Base-by-base conservation (phyloP, 2,113 vertebrate genomes). In the Cyrtonyx montezumae region DNA sequence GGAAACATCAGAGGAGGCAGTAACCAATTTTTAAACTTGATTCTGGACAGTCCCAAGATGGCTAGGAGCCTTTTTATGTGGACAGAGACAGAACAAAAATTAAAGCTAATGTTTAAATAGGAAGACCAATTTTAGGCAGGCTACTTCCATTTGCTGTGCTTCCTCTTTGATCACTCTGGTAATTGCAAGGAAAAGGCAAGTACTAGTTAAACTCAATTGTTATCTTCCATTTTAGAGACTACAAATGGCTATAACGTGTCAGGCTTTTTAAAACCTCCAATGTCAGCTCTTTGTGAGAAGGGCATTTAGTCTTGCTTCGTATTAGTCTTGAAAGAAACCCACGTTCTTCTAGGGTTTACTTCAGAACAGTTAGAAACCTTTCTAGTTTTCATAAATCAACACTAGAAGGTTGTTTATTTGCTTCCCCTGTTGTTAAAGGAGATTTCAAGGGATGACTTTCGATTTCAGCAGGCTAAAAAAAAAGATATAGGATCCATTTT, bases 131-230 rank as follows among this genome's bases (percentile, higher is more conserved):
- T 93, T 71, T 51, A 46, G 17, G 53, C 49, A 68, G 63, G 58
- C 77, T 89, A 49, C 51, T 84, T 79, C 32, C 37, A 42, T 78
- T 89, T 93, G 48, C 49, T 53, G 30, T 45, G 58, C 11, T 84
- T 83, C 66, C 40, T 71, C 48, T 87, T 91, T 67, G 81, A 68
- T 48, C 26, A 10, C 94, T 89, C 94, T 9, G 46, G 94, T 84
- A 94, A 82, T 73, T 89, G 78, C 77, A 84, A 48, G 36, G 43
- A 76, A 91, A 76, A 96, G 77, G 75, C 66, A 77, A 90, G 89
- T 69, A 36, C 61, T 87, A 81, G 78, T 87, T 61, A 63, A 94
- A 84, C 55, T 87, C 80, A 26, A 70, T 73, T 90, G 17, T 58
- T 58, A 61, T 87, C 53, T 84, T 92, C 84, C 83, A 66, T 96